Evolutionary conservation across 1,140 invertebrate species (phyloP).

Genomic region (Penaeus chinensis): DNA sequence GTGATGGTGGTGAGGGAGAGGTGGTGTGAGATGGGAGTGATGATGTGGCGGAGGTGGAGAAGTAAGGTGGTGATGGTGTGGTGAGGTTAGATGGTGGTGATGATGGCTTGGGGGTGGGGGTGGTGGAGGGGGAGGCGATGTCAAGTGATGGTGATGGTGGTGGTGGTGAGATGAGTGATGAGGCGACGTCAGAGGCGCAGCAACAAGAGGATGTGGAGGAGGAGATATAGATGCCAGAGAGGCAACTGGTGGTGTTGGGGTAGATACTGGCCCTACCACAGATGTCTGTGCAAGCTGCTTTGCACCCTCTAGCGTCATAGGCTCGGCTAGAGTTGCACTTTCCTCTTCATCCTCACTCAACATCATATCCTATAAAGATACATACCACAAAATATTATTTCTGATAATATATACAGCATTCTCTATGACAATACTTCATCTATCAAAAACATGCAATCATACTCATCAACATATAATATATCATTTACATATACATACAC

Average conservation of each 20-base stretch:
- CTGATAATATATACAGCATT: too few species aligned
- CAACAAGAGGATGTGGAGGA: conserved; percentile 49
- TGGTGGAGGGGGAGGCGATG: conserved; percentile 29
- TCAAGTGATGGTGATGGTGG: conserved; percentile 54
- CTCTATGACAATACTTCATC: too few species aligned
- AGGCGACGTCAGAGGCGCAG: conserved; percentile 52
- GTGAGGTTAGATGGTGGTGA: conserved; percentile 31
- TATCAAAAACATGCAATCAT: too few species aligned
- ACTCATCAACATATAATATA: too few species aligned
- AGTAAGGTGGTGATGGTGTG: conserved; percentile 32
- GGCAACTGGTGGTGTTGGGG: conserved; percentile 59
- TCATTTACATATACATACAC: too few species aligned
- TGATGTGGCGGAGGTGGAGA: conserved; percentile 36
- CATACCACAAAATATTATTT: background rate
- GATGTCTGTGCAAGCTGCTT: conserved; percentile 62
- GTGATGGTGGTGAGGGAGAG: conserved; percentile 43
- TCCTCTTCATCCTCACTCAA: conserved; percentile 63
- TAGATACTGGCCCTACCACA: conserved; percentile 40
- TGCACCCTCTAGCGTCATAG: conserved; percentile 63
- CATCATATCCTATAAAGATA: conserved; percentile 57
- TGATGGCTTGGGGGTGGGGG: conserved; percentile 36
- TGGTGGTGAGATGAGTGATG: conserved; percentile 53
- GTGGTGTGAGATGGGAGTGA: conserved; percentile 24
- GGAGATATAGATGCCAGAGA: conserved; percentile 56
- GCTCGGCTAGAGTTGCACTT: conserved; percentile 63